These are phyloP conservation scores for Ophraella communa DNA, from an alignment of 2,888 invertebrate genomes.

Conservation along the genomic window DNA sequence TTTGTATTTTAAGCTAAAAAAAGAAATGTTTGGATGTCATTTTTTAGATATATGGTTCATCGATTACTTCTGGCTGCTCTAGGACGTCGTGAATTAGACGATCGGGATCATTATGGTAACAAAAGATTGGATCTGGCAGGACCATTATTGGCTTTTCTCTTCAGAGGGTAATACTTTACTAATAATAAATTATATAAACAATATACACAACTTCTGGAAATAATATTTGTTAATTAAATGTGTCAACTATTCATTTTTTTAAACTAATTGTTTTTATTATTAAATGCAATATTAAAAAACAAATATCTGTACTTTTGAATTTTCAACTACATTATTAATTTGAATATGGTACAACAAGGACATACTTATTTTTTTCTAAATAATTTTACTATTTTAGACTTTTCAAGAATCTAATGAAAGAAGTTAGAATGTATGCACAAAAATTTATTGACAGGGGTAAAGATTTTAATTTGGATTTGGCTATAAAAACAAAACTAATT, in stretches of 20 bases:
- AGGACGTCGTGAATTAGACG: slow-evolving; percentile 96
- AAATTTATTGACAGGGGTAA: slow-evolving; percentile 99
- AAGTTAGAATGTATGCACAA: slow-evolving; percentile 97
- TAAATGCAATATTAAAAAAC: no score
- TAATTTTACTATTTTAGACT: no score
- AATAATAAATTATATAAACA: neutral
- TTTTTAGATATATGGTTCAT: slow-evolving; percentile 93
- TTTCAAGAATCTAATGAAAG: slow-evolving; percentile 95
- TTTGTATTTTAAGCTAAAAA: no score
- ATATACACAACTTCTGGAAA: no score
- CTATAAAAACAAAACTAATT: slow-evolving; percentile 96
- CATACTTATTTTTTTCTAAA: no score
- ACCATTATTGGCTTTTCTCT: slow-evolving; percentile 94
- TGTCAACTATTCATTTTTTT: no score
- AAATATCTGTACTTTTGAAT: no score
- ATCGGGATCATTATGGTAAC: slow-evolving; percentile 99
- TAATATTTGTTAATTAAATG: no score
- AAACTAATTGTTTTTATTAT: no score
- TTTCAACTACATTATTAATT: no score
- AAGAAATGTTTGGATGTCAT: neutral
- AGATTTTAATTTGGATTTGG: slow-evolving; percentile 96
- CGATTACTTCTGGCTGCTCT: slow-evolving; percentile 91
- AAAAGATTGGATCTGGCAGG: slow-evolving; percentile 98
- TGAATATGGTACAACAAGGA: no score
- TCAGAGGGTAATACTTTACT: slow-evolving; percentile 73